Base-by-base conservation (phyloP, 92 coral and sea anemone genomes). In the Umimayanthus chanpuru region DNA sequence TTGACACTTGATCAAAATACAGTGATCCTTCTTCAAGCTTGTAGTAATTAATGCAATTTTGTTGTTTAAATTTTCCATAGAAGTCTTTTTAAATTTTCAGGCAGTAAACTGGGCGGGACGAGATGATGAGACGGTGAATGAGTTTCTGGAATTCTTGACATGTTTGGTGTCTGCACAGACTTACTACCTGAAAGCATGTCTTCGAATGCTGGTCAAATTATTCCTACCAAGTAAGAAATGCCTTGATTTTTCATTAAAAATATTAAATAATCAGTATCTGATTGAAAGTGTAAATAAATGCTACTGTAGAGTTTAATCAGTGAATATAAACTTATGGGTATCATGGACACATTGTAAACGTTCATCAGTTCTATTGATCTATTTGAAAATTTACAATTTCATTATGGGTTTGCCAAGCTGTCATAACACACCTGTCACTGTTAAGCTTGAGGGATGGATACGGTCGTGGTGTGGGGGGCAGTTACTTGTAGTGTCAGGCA, bases 131-230 rank as follows among this genome's bases (percentile, higher is more conserved):
- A 95, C 96, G 30, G 97, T 94, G 28, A 91, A 90, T 39, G 97
- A 90, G 70, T 97, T 97, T 82, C 87, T 97, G 39, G 99, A 97
- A 29, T 97, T 97, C 88, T 92, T 97, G 66, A 93, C 91, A 18
- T 89, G 93, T 61, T 92, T 97, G 79, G 89, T 97, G 74, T 97
- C 99, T 9, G 96, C 98, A 14, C 99, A 97, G 90, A 95, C 99
- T 0, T 97, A 95, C 91, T 97, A 97, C 89, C 89, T 97, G 15
- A 94, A 91, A 50, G 98, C 99, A 55, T 97, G 99, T 71, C 95
- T 97, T 23, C 90, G 93, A 73, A 95, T 95, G 98, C 76, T 97
- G 80, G 92, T 92, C 75, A 97, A 94, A 73, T 94, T 88, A 32
- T 91, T 97, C 88, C 90, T 94, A 9, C 99, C 99, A 86, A 88